A percentile compares a stretch with the other conserved stretches of the same genome.
These are phyloP conservation scores for Atherinomorus stipes DNA, from an alignment of 2,113 vertebrate genomes.

Conservation along the genomic window DNA sequence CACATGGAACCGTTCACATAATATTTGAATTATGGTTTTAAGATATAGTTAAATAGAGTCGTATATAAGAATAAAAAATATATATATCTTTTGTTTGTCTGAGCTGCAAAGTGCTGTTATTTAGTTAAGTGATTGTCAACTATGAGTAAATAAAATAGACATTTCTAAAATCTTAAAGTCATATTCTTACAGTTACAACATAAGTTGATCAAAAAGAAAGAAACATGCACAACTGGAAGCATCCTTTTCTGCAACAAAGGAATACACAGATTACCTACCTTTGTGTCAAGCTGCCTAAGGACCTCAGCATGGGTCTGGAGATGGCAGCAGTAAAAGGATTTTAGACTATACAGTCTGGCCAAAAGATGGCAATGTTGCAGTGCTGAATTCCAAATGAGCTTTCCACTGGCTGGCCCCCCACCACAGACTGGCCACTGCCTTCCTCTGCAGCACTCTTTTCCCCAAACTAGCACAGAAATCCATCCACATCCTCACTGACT, in stretches of 20 bases:
- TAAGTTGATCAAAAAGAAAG: not conserved
- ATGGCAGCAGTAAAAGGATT: slow-evolving; percentile 38
- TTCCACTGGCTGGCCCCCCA: slow-evolving; percentile 53
- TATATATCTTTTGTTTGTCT: not conserved
- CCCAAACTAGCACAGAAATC: slow-evolving; percentile 62
- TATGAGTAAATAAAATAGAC: slow-evolving; percentile 8
- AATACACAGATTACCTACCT: slow-evolving; percentile 49
- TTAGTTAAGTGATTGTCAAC: slow-evolving; percentile 1
- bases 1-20: not conserved
- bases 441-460: slow-evolving; percentile 59
- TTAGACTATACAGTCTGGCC: slow-evolving; percentile 81
- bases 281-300: slow-evolving; percentile 45
- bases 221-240: slow-evolving; percentile 9
- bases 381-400: slow-evolving; percentile 84
- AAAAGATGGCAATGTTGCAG: slow-evolving; percentile 98
- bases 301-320: slow-evolving; percentile 34
- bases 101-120: not conserved
- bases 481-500: slow-evolving; percentile 57
- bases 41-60: not conserved
- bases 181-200: not conserved
- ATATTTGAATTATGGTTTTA: not conserved
- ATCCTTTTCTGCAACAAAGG: slow-evolving; percentile 23
- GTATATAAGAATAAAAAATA: not conserved
- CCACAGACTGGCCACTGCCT: slow-evolving; percentile 59
- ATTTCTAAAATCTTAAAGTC: not conserved